Base-by-base conservation (phyloP, 2,113 vertebrate genomes). In the Galbula dea region DNA sequence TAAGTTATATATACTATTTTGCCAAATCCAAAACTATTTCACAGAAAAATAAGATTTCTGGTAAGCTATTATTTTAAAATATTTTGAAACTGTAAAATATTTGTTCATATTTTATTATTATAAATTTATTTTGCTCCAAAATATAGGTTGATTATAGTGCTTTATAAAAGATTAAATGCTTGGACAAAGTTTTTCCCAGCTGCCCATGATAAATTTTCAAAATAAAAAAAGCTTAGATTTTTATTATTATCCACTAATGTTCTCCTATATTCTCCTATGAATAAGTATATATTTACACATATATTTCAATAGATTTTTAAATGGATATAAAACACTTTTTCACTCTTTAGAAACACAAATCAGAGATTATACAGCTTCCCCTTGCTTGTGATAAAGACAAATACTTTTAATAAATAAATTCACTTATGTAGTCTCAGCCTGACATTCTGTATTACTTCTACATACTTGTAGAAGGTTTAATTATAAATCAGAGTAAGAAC, bases 361-460 rank as follows among this genome's bases (percentile, higher is more conserved):
- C 12, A 34, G 32, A 58, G 8, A 13, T 62, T 65, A 20, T 26
- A 39, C 10, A 88, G 4, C 23, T 86, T 80, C 4, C 5, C 1
- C 0, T 3, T 34, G 0, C 27, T 51, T 51, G 29, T 57, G 55
- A 74, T 94, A 91, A 91, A 37, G 13, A 46, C 30, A 92, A 21
- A 51, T 81, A 30, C 46, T 34, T 75, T 88, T 88, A 68, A 26
- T 55, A 89, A 96, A 92, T 93, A 82, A 69, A 88, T 84, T 41
- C n/a, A 74, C 45, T 91, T 94, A 65, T 3, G 19, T 59, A 26
- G 2, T 83, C 9, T 74, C 76, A 92, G 27, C 59, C 36, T 91
- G 48, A 83, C 30, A 80, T 89, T 91, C 94, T 88, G 17, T 62
- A 86, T 88, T 83, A 52, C 57, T 95, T 96, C 73, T 95, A 52